Evolutionary conservation across 2,888 invertebrate species (phyloP).

Genomic region (Drosophila atripex): DNA sequence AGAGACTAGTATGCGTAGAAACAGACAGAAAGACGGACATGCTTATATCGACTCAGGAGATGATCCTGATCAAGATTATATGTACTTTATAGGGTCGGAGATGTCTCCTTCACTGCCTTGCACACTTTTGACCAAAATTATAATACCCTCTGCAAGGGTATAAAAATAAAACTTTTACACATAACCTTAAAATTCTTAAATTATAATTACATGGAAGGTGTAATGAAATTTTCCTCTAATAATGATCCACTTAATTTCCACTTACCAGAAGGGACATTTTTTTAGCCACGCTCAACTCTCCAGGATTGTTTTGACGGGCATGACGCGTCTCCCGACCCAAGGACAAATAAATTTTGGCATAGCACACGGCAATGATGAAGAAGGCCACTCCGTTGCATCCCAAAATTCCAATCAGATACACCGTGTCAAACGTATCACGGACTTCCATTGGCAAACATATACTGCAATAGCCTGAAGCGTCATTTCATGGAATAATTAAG

Average conservation of each 20-base stretch:
- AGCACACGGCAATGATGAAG: slow-evolving; percentile 92
- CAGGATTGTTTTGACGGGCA: slow-evolving; percentile 84
- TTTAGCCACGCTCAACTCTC: slow-evolving; percentile 92
- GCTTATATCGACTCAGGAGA: no score
- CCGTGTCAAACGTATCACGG: slow-evolving; percentile 87
- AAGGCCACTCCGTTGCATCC: slow-evolving; percentile 92
- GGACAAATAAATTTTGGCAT: slow-evolving; percentile 93
- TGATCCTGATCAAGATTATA: no score
- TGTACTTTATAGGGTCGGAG: no score
- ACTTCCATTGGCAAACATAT: slow-evolving; percentile 96
- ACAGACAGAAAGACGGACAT: no score
- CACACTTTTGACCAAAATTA: no score
- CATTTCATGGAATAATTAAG: not conserved
- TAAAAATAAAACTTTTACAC: not conserved
- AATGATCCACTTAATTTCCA: not conserved
- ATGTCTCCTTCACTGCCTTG: no score
- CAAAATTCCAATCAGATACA: slow-evolving; percentile 90
- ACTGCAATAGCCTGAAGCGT: slow-evolving; percentile 81
- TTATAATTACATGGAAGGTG: no score
- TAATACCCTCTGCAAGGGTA: no score
- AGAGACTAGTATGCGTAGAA: no score
- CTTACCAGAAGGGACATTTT: slow-evolving; percentile 94
- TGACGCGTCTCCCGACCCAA: slow-evolving; percentile 88
- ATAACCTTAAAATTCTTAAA: no score
- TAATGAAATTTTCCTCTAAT: no score